Evolutionary conservation across 1,140 invertebrate species (phyloP).

Genomic region (Nymphalis io): DNA sequence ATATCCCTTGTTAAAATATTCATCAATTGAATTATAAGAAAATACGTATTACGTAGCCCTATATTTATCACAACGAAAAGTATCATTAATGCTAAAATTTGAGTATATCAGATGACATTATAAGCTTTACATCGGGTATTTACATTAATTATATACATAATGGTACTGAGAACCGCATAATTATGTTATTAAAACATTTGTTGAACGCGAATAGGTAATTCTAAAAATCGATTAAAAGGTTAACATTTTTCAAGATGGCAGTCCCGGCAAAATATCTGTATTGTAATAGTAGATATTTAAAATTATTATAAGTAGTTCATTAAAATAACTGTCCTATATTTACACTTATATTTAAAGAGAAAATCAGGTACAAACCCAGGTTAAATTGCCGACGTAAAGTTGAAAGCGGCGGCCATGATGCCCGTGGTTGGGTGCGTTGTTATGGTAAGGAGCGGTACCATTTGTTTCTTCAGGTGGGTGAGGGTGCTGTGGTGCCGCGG

Average conservation of each 20-base stretch:
- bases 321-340: conserved; percentile 36
- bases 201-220: background rate
- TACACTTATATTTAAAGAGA: conserved; percentile 54
- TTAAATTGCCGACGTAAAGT: conserved; percentile 97
- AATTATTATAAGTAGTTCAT: conserved; percentile 20
- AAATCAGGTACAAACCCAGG: conserved; percentile 85
- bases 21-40: too few relatives aligned
- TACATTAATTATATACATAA: background rate
- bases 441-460: conserved; percentile 86
- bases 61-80: too few relatives aligned
- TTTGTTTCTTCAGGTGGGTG: conserved; percentile 85
- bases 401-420: conserved; percentile 89
- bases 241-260: conserved; percentile 33
- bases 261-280: conserved; percentile 34
- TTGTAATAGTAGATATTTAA: conserved; percentile 27
- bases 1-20: too few relatives aligned
- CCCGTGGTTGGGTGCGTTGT: conserved; percentile 84
- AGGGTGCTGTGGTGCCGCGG: conserved; percentile 70
- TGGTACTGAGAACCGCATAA: conserved; percentile 1
- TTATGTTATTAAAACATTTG: background rate
- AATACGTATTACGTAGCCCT: too few relatives aligned
- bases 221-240: conserved; percentile 10
- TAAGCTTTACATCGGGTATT: background rate
- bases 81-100: background rate
- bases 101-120: background rate